Conservation (phyloP, 2,797 vertebrate species). For the Numenius phaeopus region DNA sequence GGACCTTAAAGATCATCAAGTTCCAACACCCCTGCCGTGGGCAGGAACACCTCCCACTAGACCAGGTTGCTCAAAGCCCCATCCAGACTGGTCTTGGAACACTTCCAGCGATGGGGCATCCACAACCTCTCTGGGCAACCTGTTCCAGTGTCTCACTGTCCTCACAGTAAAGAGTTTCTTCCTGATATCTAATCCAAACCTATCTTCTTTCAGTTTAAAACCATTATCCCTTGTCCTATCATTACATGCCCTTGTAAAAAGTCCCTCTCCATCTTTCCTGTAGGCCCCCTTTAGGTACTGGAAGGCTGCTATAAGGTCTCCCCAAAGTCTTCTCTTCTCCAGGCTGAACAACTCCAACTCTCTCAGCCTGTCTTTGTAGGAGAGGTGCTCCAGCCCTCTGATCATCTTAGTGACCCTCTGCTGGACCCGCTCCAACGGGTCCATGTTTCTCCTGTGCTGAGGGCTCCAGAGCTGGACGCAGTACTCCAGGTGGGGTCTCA, state of each 20-base stretch:
- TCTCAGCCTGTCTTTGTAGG: neutral
- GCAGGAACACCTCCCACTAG: neutral
- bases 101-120: neutral
- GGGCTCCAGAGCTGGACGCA: neutral
- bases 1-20: neutral
- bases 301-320: neutral
- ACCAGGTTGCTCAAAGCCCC: neutral
- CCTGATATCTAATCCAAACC: neutral
- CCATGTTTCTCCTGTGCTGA: neutral
- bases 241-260: neutral
- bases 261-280: neutral
- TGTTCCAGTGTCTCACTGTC: neutral
- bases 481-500: neutral
- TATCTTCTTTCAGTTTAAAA: neutral
- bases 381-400: neutral
- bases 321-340: neutral
- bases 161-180: neutral
- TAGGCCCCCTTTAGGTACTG: neutral
- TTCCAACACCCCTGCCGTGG: neutral
- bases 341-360: neutral
- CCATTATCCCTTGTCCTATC: neutral
- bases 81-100: neutral
- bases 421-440: neutral
- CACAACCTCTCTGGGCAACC: neutral
- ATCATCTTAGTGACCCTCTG: neutral